Percentiles rank a stretch among this genome's conserved stretches.
These are phyloP conservation scores for Adelosebastes latens DNA, from an alignment of 2,797 vertebrate genomes.

Conservation along the genomic window DNA sequence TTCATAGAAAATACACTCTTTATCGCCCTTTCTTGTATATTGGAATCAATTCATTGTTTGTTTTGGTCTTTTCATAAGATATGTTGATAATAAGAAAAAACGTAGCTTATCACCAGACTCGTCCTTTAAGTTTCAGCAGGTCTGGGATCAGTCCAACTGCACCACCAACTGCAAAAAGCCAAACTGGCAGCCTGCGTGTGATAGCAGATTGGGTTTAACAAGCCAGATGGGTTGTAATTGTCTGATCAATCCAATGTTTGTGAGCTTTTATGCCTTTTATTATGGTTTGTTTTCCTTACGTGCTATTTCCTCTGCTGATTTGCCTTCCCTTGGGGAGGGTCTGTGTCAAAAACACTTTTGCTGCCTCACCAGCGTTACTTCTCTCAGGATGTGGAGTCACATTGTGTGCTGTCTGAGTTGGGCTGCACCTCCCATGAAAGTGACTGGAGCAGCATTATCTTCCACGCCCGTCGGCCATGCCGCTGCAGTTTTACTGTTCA, in stretches of 20 bases:
- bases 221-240: slow-evolving; percentile 99
- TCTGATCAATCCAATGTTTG: slow-evolving; percentile 98
- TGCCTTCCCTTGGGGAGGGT: slow-evolving; percentile 78
- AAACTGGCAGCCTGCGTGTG: slow-evolving; percentile 75
- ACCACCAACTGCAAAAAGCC: slow-evolving; percentile 46
- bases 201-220: slow-evolving; percentile 98
- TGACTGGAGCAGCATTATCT: slow-evolving; percentile 63
- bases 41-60: background rate
- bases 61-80: background rate
- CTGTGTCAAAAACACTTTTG: slow-evolving; percentile 71
- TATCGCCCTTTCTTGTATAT: background rate
- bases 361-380: slow-evolving; percentile 56
- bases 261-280: slow-evolving; percentile 94
- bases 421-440: slow-evolving; percentile 54
- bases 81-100: slow-evolving; percentile 8
- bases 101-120: background rate
- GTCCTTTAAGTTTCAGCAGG: slow-evolving; percentile 31
- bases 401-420: slow-evolving; percentile 40
- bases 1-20: background rate
- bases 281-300: slow-evolving; percentile 94
- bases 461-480: slow-evolving; percentile 58
- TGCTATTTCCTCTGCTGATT: slow-evolving; percentile 84
- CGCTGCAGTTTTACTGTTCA: slow-evolving; percentile 67
- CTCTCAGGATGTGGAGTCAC: slow-evolving; percentile 41
- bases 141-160: slow-evolving; percentile 58